These are phyloP conservation scores for Haliclona indistincta DNA, from an alignment of 37 sponge, comb jelly and placozoan genomes.

Conservation along the genomic window DNA sequence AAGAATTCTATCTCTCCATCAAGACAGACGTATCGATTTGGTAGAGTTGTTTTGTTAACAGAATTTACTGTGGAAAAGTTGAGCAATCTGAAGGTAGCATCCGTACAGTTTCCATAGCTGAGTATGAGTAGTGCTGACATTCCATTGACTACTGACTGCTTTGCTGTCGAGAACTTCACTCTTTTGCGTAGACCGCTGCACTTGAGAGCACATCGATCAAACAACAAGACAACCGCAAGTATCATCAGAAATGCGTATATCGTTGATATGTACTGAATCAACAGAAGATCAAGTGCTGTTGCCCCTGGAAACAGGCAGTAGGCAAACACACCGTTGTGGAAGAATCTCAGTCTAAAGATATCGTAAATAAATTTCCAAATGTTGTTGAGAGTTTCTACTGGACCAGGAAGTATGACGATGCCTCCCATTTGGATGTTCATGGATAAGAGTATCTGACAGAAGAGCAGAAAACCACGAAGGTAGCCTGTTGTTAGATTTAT, in stretches of 20 bases:
- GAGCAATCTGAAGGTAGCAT: background rate
- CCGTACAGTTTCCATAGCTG: background rate
- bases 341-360: background rate
- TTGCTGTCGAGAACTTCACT: background rate
- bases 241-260: background rate
- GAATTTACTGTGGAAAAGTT: background rate
- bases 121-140: background rate
- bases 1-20: conserved; percentile 32
- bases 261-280: background rate
- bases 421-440: too few species aligned
- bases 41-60: background rate
- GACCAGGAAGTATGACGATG: background rate
- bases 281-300: background rate
- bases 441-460: conserved; percentile 3
- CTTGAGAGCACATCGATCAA: background rate
- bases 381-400: background rate
- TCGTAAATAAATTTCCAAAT: background rate
- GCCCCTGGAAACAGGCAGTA: background rate
- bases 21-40: background rate
- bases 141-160: background rate
- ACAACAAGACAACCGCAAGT: background rate
- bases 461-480: conserved; percentile 1
- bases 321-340: background rate
- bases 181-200: background rate
- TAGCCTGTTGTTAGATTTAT: background rate